Evolutionary conservation across 2,797 vertebrate genomes (phyloP).

Genomic region (Pantherophis vulpinus): DNA sequence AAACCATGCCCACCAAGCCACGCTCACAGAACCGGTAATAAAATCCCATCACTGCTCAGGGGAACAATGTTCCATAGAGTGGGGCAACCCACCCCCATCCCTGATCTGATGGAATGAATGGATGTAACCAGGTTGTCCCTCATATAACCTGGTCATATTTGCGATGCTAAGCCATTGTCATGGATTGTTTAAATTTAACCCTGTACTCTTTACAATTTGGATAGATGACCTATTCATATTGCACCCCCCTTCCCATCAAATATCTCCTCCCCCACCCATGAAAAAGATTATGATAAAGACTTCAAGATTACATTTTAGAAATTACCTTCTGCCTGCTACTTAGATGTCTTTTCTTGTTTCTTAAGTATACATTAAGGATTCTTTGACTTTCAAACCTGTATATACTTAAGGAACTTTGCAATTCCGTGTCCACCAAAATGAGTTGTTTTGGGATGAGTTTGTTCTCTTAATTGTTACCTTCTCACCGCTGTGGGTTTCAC

Average conservation of each 20-base stretch:
- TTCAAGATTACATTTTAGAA: background rate
- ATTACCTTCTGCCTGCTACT: background rate
- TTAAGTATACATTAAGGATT: background rate
- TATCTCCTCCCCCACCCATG: too few species aligned
- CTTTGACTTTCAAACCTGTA: background rate
- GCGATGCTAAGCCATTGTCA: background rate
- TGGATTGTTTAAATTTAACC: background rate
- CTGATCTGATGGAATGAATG: background rate
- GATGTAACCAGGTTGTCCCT: background rate
- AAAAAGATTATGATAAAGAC: background rate
- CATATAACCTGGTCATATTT: background rate
- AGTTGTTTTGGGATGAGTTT: slow-evolving; percentile 12
- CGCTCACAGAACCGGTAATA: too few species aligned
- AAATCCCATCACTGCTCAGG: too few species aligned
- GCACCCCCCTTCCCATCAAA: background rate
- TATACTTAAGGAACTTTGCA: slow-evolving; percentile 8
- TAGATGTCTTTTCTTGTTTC: slow-evolving; percentile 3
- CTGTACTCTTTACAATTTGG: background rate
- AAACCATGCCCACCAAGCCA: too few species aligned
- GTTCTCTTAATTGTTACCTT: background rate
- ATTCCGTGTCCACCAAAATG: background rate
- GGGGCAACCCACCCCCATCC: background rate
- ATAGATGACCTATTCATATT: background rate
- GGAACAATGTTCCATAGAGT: background rate
- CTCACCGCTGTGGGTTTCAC: background rate